phyloP scores from a whole-genome alignment of 2,797 vertebrate genomes.

The Aselliscus stoliczkanus region DNA sequence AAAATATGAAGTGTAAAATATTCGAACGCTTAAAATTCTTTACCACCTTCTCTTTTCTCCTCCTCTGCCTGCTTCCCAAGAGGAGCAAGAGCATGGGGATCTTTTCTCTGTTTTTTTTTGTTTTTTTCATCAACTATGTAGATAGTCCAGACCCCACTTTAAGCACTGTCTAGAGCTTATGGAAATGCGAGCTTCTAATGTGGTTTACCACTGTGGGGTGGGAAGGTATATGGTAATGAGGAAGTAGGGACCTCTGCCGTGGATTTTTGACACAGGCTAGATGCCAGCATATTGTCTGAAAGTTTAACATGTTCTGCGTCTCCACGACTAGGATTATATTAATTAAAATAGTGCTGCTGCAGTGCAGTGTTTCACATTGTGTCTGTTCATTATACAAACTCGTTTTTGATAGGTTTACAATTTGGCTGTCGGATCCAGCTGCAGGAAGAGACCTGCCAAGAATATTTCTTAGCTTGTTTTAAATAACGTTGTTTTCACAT shows the following conservation, averaged over 20 bases:
- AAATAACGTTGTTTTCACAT: constrained; percentile 39
- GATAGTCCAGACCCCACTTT: background rate
- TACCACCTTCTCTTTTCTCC: background rate
- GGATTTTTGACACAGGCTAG: constrained; percentile 31
- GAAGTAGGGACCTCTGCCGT: constrained; percentile 33
- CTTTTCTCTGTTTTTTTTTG: constrained; percentile 59
- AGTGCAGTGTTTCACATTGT: constrained; percentile 62
- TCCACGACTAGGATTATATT: constrained; percentile 61
- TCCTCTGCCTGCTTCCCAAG: constrained; percentile 14
- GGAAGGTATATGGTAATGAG: constrained; percentile 56
- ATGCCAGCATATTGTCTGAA: constrained; percentile 69
- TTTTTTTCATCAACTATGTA: constrained; percentile 62
- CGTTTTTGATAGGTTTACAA: constrained; percentile 73
- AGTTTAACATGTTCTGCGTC: constrained; percentile 56
- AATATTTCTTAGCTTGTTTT: constrained; percentile 59
- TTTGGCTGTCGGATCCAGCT: constrained; percentile 71
- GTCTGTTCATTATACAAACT: constrained; percentile 72
- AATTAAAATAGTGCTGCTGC: constrained; percentile 32
- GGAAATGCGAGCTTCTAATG: constrained; percentile 67
- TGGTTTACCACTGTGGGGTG: constrained; percentile 28
- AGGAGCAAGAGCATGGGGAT: background rate
- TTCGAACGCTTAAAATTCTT: constrained; percentile 10
- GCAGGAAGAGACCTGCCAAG: constrained; percentile 65
- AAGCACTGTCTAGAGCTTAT: constrained; percentile 66
- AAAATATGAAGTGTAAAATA: background rate